Conservation (phyloP, 2,888 invertebrate genomes). For the Hydrotaea diabolus region DNA sequence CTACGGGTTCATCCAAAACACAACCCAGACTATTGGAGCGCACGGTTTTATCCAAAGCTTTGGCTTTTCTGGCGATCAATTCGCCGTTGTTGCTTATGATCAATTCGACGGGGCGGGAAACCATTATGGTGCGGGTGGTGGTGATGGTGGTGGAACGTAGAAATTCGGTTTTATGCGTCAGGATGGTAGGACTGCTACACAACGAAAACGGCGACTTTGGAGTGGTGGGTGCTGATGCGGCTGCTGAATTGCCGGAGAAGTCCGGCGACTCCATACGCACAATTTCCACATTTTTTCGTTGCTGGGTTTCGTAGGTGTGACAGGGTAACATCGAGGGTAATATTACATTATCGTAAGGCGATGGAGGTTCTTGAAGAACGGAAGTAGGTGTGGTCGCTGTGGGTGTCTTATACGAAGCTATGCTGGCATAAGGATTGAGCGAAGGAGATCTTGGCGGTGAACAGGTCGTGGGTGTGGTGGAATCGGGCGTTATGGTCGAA, state of each 20-base stretch:
- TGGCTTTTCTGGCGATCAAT: constrained; percentile 70
- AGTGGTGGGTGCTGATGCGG: constrained; percentile 33
- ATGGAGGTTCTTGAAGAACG: constrained; percentile 70
- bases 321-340: constrained; percentile 42
- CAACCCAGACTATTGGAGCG: constrained; percentile 79
- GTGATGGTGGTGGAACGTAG: constrained; percentile 76
- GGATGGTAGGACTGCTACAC: constrained; percentile 46
- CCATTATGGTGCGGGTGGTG: constrained; percentile 75
- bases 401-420: constrained; percentile 69
- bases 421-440: constrained; percentile 69
- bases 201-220: constrained; percentile 7
- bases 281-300: constrained; percentile 73
- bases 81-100: constrained; percentile 77
- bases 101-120: constrained; percentile 75
- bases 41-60: constrained; percentile 66
- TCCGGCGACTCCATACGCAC: constrained; percentile 68
- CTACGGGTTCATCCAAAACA: constrained; percentile 73
- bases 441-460: constrained; percentile 71
- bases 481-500: constrained; percentile 66
- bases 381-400: constrained; percentile 68
- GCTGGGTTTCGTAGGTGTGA: constrained; percentile 72
- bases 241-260: constrained; percentile 41
- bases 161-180: constrained; percentile 73
- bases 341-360: constrained; percentile 61
- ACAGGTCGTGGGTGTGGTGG: constrained; percentile 69